Base-by-base conservation (phyloP, 2,888 invertebrate species). In the Prenolepis imparis region DNA sequence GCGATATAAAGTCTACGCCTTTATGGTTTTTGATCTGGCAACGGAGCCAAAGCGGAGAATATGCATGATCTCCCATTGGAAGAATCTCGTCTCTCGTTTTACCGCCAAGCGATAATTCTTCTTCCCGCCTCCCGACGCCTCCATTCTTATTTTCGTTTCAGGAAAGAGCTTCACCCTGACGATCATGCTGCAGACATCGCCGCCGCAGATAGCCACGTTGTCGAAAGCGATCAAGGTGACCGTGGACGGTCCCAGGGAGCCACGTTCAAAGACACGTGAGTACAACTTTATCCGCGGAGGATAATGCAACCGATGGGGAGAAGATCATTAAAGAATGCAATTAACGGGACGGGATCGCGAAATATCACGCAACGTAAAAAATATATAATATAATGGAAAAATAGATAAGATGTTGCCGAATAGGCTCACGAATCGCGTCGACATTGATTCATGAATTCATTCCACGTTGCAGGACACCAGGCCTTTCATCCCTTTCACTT, bases 401-500 rank as follows among this genome's bases (percentile, higher is more conserved):
- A 61, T 24, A 15, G 4, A 9, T 24, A 44, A 66, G 15, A 39
- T 21, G 3, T 21, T 6, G 24, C 24, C 39, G 52, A 41, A 1
- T 2, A 24, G 41, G 28, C 28, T 66, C 55, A 41, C 28, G 73
- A 57, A 8, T 32, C 15, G 28, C 52, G 61, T 48, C 67, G 36
- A 59, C 24, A 41, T 21, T 24, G 55, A 66, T 59, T 84, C 32
- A 77, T 18, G 59, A 63, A 63, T 63, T 63, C 82, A 72, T 85
- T 61, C 88, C 87, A 87, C 85, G 86, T 93, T 93, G 84, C 93
- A 95, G 96, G 98, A 86, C 98, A 98, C 94, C 98, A 97, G 93
- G 97, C 97, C 87, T 98, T 98, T 95, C 98, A 98, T 95, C 98
- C 98, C 84, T 98, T 98, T 95, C 98, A 98, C 92, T 98, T 98